phyloP scores from a whole-genome alignment of 2,797 vertebrate genomes.

The Crypturellus tataupa region DNA sequence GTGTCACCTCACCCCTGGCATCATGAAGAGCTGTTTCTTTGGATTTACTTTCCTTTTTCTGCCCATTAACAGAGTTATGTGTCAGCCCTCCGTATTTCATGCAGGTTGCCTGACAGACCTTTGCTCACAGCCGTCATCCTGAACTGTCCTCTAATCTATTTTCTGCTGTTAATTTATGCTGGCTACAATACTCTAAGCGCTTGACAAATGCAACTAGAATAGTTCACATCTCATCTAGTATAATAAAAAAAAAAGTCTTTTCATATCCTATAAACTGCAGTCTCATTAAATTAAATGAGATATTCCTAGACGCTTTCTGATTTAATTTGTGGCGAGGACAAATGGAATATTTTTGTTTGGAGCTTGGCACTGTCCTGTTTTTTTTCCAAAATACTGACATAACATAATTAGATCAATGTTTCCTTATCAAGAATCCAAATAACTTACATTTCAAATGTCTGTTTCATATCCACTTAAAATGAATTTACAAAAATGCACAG shows the following conservation, averaged over 20 bases:
- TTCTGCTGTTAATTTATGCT: not conserved
- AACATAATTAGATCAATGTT: not conserved
- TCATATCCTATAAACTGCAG: slow-evolving; percentile 38
- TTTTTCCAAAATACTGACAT: not conserved
- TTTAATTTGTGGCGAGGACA: not conserved
- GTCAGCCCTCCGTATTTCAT: not conserved
- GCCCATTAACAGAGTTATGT: not conserved
- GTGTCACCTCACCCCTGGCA: not conserved
- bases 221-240: slow-evolving; percentile 10
- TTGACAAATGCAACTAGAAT: slow-evolving; percentile 25
- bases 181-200: not conserved
- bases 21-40: not conserved
- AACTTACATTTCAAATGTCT: not conserved
- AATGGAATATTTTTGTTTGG: not conserved
- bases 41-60: not conserved
- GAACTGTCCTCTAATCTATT: not conserved
- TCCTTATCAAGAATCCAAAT: not conserved
- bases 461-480: not conserved
- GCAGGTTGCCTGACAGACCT: not conserved
- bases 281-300: slow-evolving; percentile 47
- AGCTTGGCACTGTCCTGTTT: not conserved
- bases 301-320: slow-evolving; percentile 15
- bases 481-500: not conserved
- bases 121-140: not conserved
- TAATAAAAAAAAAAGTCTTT: not conserved